A percentile compares a stretch with the other conserved stretches of the same genome.
Evolutionary conservation across 2,888 invertebrate genomes (phyloP).

Genomic region (Eristalis pertinax): DNA sequence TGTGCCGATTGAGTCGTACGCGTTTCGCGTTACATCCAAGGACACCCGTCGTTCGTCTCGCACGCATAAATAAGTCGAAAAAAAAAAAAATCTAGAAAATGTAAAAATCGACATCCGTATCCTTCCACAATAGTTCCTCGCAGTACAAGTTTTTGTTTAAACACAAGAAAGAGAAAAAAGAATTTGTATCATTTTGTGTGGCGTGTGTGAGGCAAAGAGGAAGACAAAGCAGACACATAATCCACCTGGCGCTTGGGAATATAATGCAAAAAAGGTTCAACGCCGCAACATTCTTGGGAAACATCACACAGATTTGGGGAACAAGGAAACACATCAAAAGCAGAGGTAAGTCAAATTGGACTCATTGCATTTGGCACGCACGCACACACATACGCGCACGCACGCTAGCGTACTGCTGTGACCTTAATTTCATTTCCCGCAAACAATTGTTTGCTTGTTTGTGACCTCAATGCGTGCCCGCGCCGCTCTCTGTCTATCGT

Average conservation of each 20-base stretch:
- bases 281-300: constrained; percentile 14
- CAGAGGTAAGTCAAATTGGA: constrained; percentile 47
- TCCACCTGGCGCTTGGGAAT: background rate
- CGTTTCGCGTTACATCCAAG: constrained; percentile 36
- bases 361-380: background rate
- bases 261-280: constrained; percentile 44
- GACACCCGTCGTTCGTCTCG: constrained; percentile 10
- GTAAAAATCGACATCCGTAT: background rate
- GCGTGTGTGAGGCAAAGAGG: background rate
- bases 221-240: background rate
- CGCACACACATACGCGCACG: background rate
- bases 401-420: background rate
- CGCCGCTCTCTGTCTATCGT: background rate
- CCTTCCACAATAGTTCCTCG: constrained; percentile 28
- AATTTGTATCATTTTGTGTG: background rate
- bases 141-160: constrained; percentile 12
- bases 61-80: background rate
- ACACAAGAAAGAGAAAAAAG: too few species aligned
- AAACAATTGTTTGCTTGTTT: constrained; percentile 19
- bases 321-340: constrained; percentile 28
- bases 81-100: background rate
- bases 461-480: constrained; percentile 29
- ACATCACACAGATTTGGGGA: constrained; percentile 41
- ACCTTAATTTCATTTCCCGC: constrained; percentile 29
- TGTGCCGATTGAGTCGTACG: constrained; percentile 13